A percentile compares a stretch with the other conserved stretches of the same genome.
phyloP scores from a whole-genome alignment of 2,797 vertebrate species.

The Neosalanx taihuensis region DNA sequence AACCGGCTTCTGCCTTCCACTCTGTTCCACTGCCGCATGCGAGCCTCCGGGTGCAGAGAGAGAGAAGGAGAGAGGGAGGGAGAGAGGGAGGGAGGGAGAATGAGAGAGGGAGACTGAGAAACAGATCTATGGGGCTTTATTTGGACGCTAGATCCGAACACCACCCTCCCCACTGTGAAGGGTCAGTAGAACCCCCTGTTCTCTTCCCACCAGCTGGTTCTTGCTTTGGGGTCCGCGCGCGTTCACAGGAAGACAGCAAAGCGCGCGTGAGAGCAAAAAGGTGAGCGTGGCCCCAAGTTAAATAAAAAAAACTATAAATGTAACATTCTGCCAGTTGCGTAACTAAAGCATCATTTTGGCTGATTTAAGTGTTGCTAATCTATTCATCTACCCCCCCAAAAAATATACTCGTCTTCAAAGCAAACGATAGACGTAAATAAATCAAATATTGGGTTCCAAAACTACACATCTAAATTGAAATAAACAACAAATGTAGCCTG shows the following conservation, averaged over 20 bases:
- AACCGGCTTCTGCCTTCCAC: conserved; percentile 8
- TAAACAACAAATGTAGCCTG: too few relatives aligned
- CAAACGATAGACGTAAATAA: too few relatives aligned
- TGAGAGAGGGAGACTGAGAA: conserved; percentile 9
- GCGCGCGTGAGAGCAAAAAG: neutral
- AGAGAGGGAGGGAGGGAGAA: neutral
- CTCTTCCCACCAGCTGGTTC: conserved; percentile 28
- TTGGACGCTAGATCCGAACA: conserved; percentile 37
- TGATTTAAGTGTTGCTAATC: too few relatives aligned
- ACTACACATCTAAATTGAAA: too few relatives aligned
- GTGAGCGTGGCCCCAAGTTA: neutral
- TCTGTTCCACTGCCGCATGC: conserved; percentile 37
- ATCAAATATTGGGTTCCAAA: too few relatives aligned
- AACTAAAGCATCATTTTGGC: too few relatives aligned
- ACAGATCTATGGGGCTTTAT: neutral
- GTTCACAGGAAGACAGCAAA: neutral
- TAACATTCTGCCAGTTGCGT: too few relatives aligned
- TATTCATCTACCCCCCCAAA: too few relatives aligned
- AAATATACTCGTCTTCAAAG: too few relatives aligned
- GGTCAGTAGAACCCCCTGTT: conserved; percentile 40
- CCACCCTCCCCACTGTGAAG: conserved; percentile 20
- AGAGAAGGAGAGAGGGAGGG: conserved; percentile 9
- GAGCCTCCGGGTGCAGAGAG: conserved; percentile 26
- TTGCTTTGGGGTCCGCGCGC: neutral
- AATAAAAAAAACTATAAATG: neutral